These are phyloP conservation scores for Eremobia ochroleuca DNA, from an alignment of 2,888 invertebrate species.

Conservation along the genomic window DNA sequence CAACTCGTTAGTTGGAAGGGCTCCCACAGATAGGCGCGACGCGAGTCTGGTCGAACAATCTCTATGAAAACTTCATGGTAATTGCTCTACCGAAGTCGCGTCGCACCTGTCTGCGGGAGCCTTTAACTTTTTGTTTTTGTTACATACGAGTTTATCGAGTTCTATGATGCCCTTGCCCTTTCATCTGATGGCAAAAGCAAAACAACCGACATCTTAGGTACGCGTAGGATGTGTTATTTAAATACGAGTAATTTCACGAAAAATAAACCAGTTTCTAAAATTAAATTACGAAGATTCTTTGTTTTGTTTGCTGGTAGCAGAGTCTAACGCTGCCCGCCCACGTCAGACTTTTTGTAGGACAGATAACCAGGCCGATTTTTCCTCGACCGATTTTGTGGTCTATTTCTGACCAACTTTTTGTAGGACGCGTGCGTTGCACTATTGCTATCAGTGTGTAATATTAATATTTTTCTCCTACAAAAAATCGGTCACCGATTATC, in stretches of 20 bases:
- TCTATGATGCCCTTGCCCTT: slow-evolving; percentile 17
- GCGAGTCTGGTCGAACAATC: neutral
- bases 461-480: too few relatives aligned
- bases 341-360: too few relatives aligned
- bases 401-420: too few relatives aligned
- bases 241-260: slow-evolving; percentile 6
- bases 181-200: slow-evolving; percentile 1
- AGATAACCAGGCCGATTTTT: too few relatives aligned
- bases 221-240: neutral
- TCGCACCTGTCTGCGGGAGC: neutral
- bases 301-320: neutral
- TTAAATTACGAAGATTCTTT: neutral
- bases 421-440: too few relatives aligned
- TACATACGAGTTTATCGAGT: neutral
- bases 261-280: neutral
- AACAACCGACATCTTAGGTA: neutral
- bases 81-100: neutral
- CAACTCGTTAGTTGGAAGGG: neutral
- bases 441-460: too few relatives aligned
- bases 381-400: too few relatives aligned
- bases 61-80: neutral
- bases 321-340: too few relatives aligned
- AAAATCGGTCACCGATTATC: too few relatives aligned
- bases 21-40: neutral
- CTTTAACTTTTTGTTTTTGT: slow-evolving; percentile 11